Base-by-base conservation (phyloP, 2,113 vertebrate species). In the Apeltes quadracus region DNA sequence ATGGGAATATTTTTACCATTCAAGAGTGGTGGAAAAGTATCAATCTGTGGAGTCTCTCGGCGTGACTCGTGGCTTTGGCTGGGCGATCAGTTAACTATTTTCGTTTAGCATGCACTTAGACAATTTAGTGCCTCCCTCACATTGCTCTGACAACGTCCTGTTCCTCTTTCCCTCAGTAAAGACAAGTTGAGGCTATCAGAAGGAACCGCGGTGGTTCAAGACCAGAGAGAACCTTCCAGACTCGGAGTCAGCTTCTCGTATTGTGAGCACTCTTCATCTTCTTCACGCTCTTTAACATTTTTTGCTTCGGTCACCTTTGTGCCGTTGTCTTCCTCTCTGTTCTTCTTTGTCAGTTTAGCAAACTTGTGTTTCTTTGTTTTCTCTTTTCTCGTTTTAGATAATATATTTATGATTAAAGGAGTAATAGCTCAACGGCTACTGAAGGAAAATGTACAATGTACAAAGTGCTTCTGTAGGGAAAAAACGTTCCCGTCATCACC, bases 171-270 rank as follows among this genome's bases (percentile, higher is more conserved):
- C 13, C 32, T 44, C 85, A 94, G 93, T 63, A 91, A 94, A 39
- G 94, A 93, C 55, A 93, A 88, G 34, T 9, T 92, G 65, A 89
- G 91, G 0, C 61, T 82, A 18, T 70, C 85, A 0, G 94, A 96
- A 78, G 96, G 96, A 3, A 95, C 96, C 25, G 91, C 93, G 1
- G 87, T 91, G 50, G 63, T 90, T 34, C 83, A 20, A 18, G 93
- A 98, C 59, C 8, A 53, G 0, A 91, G 87, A 0, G 93, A 96
- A 43, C 90, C 94, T 0, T 95, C 95, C 74, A 95, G 94, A 84
- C 83, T 98, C 46, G 93, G 86, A 0, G 93, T 97, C 62, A 95
- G 95, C 86, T 97, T 95, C 82, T 96, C 90, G 22, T 94, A 93
- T 84, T 94, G 96, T 98, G 88, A 96, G 96, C 39, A 8, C 1